Evolutionary conservation across 2,113 vertebrate species (phyloP), one percentile per base, ranked within the genome.

Genomic region (Actenoides hombroni): DNA sequence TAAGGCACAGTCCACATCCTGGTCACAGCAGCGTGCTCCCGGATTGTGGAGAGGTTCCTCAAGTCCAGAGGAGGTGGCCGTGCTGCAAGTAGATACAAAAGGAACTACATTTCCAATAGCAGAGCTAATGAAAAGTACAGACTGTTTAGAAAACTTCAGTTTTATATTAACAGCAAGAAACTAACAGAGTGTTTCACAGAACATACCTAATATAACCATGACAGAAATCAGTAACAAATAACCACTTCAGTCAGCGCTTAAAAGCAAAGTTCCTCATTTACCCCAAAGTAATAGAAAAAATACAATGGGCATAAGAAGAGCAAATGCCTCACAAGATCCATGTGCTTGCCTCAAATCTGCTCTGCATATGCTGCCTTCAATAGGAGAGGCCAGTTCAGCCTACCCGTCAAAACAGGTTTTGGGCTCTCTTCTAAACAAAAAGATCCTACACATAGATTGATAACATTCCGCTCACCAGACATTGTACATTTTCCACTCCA

Each of bases 61-160:
- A 99, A 96, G 97, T 99, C 99, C 91, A 99, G 98, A 12, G 99
- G 99, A 49, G 99, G 99, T 14, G 99, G 99, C 59, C 99, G 98
- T 85, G 97, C 99, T 99, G 96, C 9, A 92, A 86, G 54, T 7
- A 68, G 85, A 67, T 18, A 92, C 60, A 80, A 83, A 65, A 81
- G 56, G 39, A 80, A 76, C 73, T 21, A 8, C 6, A 61, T 88
- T 87, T 93, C 67, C 87, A 90, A 63, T 57, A 86, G 64, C 59
- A 78, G 48, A 85, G 40, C 46, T 83, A 67, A 69, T 26, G 44
- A 37, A 79, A 91, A 60, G 63, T 29, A 76, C n/a, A 29, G 6
- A 25, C 7, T 76, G 61, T 14, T 95, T 4, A 46, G 63, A 67
- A 83, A 84, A 90, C 92, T 5, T 17, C 13, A 26, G 77, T 53